A percentile compares a stretch with the other conserved stretches of the same genome.
phyloP scores from a whole-genome alignment of 2,888 invertebrate species.

The Punctoribates punctum region DNA sequence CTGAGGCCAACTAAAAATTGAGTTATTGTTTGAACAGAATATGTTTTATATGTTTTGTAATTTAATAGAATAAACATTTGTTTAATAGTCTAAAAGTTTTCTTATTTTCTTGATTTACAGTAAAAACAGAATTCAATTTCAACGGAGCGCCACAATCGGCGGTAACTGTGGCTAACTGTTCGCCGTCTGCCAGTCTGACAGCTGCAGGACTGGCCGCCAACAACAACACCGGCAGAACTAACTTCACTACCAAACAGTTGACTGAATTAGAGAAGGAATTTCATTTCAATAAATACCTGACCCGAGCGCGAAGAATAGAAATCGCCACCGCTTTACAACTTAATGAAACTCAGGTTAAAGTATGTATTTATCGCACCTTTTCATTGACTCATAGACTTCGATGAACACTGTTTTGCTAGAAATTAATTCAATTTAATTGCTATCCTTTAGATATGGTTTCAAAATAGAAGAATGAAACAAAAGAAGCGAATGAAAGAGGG shows the following conservation, averaged over 20 bases:
- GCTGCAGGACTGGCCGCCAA: slow-evolving; percentile 47
- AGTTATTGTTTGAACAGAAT: slow-evolving; percentile 31
- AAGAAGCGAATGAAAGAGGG: slow-evolving; percentile 96
- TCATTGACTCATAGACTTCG: too few species aligned
- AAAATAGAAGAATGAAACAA: slow-evolving; percentile 97
- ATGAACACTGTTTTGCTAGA: too few species aligned
- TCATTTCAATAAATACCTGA: slow-evolving; percentile 98
- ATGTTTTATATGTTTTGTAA: slow-evolving; percentile 1
- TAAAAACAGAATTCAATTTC: slow-evolving; percentile 15
- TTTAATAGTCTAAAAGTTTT: slow-evolving; percentile 16
- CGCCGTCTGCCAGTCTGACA: not conserved
- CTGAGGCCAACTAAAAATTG: not conserved
- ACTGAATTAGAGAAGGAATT: slow-evolving; percentile 99
- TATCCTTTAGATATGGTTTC: slow-evolving; percentile 91
- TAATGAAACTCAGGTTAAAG: slow-evolving; percentile 78
- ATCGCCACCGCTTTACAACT: slow-evolving; percentile 93
- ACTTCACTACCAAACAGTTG: slow-evolving; percentile 98
- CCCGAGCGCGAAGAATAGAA: slow-evolving; percentile 91
- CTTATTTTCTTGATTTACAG: not conserved
- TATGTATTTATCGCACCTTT: too few species aligned
- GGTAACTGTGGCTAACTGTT: not conserved
- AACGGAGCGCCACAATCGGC: slow-evolving; percentile 14
- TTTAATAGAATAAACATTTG: slow-evolving; percentile 13
- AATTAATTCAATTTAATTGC: not conserved
- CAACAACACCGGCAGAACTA: slow-evolving; percentile 82